Evolutionary conservation across 2,797 vertebrate species (phyloP), one percentile per base, ranked within the genome.

Genomic region (Malacoctenus gilli): DNA sequence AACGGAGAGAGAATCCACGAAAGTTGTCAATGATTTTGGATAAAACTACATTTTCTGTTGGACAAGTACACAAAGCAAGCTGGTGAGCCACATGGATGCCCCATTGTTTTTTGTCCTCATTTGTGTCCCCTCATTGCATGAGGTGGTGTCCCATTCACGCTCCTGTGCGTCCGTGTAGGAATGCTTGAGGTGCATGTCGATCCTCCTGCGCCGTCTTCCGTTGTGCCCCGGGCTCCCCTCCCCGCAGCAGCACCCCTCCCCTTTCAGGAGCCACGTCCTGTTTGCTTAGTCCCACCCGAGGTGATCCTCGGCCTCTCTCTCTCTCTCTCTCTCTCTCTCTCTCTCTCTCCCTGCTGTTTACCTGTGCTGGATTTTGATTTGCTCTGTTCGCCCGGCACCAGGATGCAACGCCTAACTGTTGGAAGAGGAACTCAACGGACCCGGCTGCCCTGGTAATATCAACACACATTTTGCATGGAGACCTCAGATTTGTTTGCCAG

Each of bases 401-500:
- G 76, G 86, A 85, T 85, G 80, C 57, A 32, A 51, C 50, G 6
- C 49, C 61, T 88, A 89, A 91, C 92, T 88, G 90, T 90, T 56
- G 44, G 44, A 40, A 5, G 48, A 55, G 60, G 57, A 68, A 68
- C 14, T 42, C 64, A 66, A 62, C 48, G 16, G 74, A 68, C 84
- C 79, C 77, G 23, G 68, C 76, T 83, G 64, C 68, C 55, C 22
- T 51, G 72, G 73, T 62, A 83, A 72, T 73, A 75, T 53, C 83
- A 85, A 84, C 77, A 86, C 3, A 6, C 3, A 5, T 88, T 93
- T 93, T 93, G 91, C 91, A 93, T 93, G 82, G 53, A 71, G 68
- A 76, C 86, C 79, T 87, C 89, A 87, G 91, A 93, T 93, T 93
- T 93, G 91, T 92, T 92, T 92, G 87, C 83, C 68, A 79, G 66